phyloP scores from a whole-genome alignment of 2,113 vertebrate species.

The Hoplias malabaricus region DNA sequence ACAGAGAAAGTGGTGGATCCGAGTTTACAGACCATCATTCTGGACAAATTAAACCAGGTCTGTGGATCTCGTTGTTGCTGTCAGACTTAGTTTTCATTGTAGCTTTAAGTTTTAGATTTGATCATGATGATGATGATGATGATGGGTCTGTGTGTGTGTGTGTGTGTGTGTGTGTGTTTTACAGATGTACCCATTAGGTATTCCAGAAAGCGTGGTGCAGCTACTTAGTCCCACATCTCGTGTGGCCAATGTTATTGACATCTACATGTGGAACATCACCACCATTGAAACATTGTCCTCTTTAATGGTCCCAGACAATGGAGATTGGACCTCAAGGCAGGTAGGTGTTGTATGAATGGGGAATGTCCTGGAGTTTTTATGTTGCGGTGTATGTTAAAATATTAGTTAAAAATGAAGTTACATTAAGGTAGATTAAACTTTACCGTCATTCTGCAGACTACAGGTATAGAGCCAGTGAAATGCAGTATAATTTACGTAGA shows the following conservation, averaged over 20 bases:
- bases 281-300: conserved; percentile 59
- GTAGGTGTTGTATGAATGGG: conserved; percentile 34
- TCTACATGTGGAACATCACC: conserved; percentile 64
- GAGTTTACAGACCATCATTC: conserved; percentile 58
- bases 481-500: no score
- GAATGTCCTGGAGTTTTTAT: not conserved
- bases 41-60: conserved; percentile 69
- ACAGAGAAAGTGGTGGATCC: conserved; percentile 52
- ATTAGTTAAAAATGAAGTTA: not conserved
- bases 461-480: not conserved
- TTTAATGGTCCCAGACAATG: conserved; percentile 56
- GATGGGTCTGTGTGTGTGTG: not conserved
- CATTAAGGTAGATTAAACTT: not conserved
- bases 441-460: no score
- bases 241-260: conserved; percentile 57
- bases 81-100: not conserved
- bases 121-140: no score
- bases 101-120: no score
- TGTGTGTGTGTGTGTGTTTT: not conserved
- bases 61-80: not conserved
- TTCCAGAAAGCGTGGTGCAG: no score
- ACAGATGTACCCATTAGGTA: no score
- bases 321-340: conserved; percentile 58
- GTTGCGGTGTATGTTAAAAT: not conserved
- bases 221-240: conserved; percentile 54